A percentile compares a stretch with the other conserved stretches of the same genome.
Conservation (phyloP, 2,113 vertebrate species). For the Pachyramphus minor region DNA sequence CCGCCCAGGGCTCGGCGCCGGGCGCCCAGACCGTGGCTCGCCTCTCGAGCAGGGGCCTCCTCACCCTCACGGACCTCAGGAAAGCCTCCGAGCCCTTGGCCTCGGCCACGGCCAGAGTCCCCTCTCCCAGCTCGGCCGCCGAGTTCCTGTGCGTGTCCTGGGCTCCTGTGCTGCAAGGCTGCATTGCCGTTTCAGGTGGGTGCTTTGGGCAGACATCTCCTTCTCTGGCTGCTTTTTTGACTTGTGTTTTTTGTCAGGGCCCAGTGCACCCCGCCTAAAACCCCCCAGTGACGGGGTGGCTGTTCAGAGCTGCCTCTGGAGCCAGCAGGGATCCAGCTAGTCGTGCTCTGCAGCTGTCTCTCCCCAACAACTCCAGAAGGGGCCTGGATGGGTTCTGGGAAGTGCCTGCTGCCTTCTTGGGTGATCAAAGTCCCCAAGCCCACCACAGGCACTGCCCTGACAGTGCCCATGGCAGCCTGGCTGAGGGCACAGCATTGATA, state of each 20-base stretch:
- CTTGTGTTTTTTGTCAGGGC: neutral
- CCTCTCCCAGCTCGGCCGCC: neutral
- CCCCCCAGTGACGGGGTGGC: no score
- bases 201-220: neutral
- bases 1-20: neutral
- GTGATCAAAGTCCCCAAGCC: neutral
- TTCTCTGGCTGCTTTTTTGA: neutral
- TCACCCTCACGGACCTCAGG: constrained; percentile 76
- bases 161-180: constrained; percentile 78
- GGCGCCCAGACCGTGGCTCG: constrained; percentile 57
- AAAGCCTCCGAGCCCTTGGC: constrained; percentile 31
- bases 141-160: constrained; percentile 76
- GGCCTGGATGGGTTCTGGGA: neutral
- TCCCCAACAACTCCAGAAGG: accelerated
- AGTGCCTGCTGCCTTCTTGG: neutral
- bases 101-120: constrained; percentile 61
- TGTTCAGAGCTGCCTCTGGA: neutral
- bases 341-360: neutral
- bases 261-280: neutral
- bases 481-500: neutral
- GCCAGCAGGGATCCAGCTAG: accelerated
- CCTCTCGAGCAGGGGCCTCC: constrained; percentile 72
- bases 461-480: neutral
- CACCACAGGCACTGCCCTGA: neutral
- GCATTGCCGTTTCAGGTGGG: constrained; percentile 83